Percentiles rank a stretch among this genome's conserved stretches.
phyloP scores from a whole-genome alignment of 1,140 invertebrate genomes.

The Leucophenga varia region DNA sequence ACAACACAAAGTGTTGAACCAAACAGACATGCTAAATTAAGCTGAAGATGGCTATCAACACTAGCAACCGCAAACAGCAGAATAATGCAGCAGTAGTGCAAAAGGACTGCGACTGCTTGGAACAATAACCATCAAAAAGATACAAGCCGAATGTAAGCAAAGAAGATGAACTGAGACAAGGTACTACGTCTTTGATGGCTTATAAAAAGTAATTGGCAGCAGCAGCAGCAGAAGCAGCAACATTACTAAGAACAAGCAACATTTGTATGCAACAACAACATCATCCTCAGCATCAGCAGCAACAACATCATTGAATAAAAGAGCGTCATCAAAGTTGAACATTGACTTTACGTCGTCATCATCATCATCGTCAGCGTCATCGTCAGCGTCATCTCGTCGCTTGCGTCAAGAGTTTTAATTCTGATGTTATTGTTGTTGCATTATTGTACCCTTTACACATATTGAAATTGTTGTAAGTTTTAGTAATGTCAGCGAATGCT shows the following conservation, averaged over 20 bases:
- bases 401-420: slow-evolving; percentile 54
- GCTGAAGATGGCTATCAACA: slow-evolving; percentile 55
- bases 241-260: slow-evolving; percentile 13
- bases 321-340: no score
- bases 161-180: no score
- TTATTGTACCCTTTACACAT: not conserved
- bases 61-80: slow-evolving; percentile 26
- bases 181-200: slow-evolving; percentile 55
- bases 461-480: no score
- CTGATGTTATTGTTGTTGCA: slow-evolving; percentile 5
- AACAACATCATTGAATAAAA: no score
- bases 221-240: slow-evolving; percentile 19
- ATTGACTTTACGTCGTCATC: no score
- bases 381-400: slow-evolving; percentile 34
- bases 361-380: slow-evolving; percentile 18
- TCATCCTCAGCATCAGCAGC: slow-evolving; percentile 6
- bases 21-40: slow-evolving; percentile 55
- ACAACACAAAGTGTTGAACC: slow-evolving; percentile 54
- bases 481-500: no score
- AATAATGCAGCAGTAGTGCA: slow-evolving; percentile 1
- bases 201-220: slow-evolving; percentile 54
- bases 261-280: not conserved
- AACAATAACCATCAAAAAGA: no score
- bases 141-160: no score
- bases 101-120: slow-evolving; percentile 2